A percentile compares a stretch with the other conserved stretches of the same genome.
phyloP scores from a whole-genome alignment of 2,113 vertebrate genomes.

The Uria aalge region DNA sequence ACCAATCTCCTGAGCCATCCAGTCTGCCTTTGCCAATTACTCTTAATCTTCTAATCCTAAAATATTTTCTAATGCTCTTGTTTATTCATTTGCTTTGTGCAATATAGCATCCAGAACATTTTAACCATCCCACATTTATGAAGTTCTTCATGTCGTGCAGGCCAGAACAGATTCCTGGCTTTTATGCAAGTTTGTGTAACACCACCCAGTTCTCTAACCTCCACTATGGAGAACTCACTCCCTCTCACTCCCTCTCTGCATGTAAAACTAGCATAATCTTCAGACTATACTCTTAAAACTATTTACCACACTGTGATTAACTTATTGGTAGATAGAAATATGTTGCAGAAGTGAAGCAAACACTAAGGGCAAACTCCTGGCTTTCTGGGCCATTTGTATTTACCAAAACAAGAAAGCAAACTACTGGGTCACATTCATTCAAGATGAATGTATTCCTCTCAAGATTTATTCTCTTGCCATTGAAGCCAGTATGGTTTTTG shows the following conservation, averaged over 20 bases:
- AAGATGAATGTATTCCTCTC: background rate
- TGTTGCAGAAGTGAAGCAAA: background rate
- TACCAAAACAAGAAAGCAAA: conserved; percentile 6
- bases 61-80: conserved; percentile 64
- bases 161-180: conserved; percentile 69
- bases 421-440: background rate
- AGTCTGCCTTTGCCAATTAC: conserved; percentile 63
- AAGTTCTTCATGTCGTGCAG: conserved; percentile 57
- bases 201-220: conserved; percentile 48
- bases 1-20: conserved; percentile 60
- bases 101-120: conserved; percentile 70
- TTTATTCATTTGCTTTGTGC: conserved; percentile 68
- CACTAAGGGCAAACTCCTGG: background rate
- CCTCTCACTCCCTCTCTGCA: background rate
- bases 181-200: conserved; percentile 53
- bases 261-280: background rate
- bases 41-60: conserved; percentile 73
- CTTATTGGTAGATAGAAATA: background rate
- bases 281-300: background rate
- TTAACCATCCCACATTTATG: conserved; percentile 62
- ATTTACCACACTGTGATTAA: background rate
- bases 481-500: background rate
- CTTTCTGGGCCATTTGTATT: background rate
- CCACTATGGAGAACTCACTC: background rate
- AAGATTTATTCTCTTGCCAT: background rate